These are phyloP conservation scores for Gymnorhina tibicen DNA, from an alignment of 2,113 vertebrate genomes.

Conservation along the genomic window DNA sequence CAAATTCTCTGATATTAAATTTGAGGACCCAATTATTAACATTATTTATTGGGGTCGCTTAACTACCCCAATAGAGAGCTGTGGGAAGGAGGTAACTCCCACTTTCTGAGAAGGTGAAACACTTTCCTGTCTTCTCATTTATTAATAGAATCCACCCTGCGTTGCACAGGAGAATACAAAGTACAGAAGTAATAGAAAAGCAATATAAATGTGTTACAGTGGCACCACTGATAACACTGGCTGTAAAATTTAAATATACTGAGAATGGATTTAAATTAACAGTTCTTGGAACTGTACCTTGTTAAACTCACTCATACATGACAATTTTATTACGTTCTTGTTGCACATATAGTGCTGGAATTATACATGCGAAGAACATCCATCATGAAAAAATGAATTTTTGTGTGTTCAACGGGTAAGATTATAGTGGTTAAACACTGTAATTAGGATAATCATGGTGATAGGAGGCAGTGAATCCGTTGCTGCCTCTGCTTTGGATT, in stretches of 20 bases:
- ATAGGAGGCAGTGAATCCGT: neutral
- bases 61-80: neutral
- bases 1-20: neutral
- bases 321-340: neutral
- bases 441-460: neutral
- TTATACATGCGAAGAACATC: neutral
- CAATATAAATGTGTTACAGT: neutral
- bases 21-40: neutral
- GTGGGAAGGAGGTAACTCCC: neutral
- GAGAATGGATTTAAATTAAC: conserved; percentile 6
- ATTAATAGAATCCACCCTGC: neutral
- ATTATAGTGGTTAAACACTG: neutral
- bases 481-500: neutral
- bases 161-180: neutral
- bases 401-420: neutral
- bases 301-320: neutral
- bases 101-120: neutral
- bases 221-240: neutral
- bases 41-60: neutral
- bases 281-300: neutral
- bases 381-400: neutral
- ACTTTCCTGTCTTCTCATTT: neutral
- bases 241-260: conserved; percentile 10
- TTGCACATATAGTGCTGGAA: neutral
- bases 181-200: neutral